Conservation (phyloP, 2,888 invertebrate species). For the Sminthurides aquaticus region DNA sequence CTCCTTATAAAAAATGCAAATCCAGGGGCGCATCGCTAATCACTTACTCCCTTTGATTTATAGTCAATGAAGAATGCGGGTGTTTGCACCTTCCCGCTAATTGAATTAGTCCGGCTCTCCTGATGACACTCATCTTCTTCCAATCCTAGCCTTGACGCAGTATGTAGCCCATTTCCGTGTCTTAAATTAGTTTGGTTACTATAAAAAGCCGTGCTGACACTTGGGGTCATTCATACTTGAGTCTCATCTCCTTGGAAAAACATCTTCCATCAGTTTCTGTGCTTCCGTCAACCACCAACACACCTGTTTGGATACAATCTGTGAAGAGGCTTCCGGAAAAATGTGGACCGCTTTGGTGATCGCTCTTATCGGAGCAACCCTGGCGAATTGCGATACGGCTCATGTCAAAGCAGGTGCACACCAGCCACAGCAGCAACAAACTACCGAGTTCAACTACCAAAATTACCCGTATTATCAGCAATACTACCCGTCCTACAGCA, state of each 20-base stretch:
- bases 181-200: background rate
- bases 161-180: background rate
- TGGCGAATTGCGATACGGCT: background rate
- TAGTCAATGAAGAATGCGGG: too few species aligned
- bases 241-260: background rate
- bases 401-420: too few species aligned
- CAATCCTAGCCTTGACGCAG: too few species aligned
- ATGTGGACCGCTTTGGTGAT: background rate
- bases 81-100: background rate
- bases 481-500: background rate
- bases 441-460: constrained; percentile 1
- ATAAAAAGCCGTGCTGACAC: background rate
- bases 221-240: background rate
- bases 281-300: too few species aligned
- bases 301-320: too few species aligned
- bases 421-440: background rate
- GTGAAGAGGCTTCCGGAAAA: too few species aligned
- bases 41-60: too few species aligned
- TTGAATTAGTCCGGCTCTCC: background rate
- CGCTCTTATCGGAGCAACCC: background rate
- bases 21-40: too few species aligned
- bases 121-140: too few species aligned
- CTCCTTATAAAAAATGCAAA: too few species aligned
- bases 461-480: constrained; percentile 1
- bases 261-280: too few species aligned